A percentile compares a stretch with the other conserved stretches of the same genome.
These are phyloP conservation scores for Aromia moschata DNA, from an alignment of 2,888 invertebrate species.

Conservation along the genomic window DNA sequence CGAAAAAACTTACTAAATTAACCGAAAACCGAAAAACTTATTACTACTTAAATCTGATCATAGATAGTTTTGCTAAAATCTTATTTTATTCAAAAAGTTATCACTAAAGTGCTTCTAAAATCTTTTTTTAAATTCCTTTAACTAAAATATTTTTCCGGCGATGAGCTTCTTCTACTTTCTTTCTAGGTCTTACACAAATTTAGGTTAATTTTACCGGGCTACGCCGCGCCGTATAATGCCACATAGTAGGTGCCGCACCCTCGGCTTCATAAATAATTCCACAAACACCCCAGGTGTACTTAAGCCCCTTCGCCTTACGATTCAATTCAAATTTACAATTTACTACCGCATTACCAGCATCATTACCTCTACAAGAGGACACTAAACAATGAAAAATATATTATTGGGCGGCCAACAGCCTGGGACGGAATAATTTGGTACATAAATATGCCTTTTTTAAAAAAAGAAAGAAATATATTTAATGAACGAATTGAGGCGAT, in stretches of 20 bases:
- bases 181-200: no score
- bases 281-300: constrained; percentile 10
- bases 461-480: neutral
- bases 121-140: no score
- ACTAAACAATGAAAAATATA: constrained; percentile 20
- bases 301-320: constrained; percentile 11
- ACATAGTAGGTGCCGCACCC: constrained; percentile 8
- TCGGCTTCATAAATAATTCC: constrained; percentile 17
- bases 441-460: neutral
- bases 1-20: no score
- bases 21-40: no score
- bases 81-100: no score
- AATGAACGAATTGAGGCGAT: constrained; percentile 1
- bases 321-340: constrained; percentile 19
- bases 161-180: no score
- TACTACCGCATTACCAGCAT: constrained; percentile 10
- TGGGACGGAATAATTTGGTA: constrained; percentile 3
- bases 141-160: no score
- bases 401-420: neutral
- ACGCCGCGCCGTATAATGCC: neutral
- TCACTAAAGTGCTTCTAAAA: no score
- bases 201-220: no score
- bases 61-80: no score
- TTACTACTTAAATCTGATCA: no score
- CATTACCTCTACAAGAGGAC: constrained; percentile 8